Base-by-base conservation (phyloP, 2,888 invertebrate genomes). In the Drosophila aldrichi region DNA sequence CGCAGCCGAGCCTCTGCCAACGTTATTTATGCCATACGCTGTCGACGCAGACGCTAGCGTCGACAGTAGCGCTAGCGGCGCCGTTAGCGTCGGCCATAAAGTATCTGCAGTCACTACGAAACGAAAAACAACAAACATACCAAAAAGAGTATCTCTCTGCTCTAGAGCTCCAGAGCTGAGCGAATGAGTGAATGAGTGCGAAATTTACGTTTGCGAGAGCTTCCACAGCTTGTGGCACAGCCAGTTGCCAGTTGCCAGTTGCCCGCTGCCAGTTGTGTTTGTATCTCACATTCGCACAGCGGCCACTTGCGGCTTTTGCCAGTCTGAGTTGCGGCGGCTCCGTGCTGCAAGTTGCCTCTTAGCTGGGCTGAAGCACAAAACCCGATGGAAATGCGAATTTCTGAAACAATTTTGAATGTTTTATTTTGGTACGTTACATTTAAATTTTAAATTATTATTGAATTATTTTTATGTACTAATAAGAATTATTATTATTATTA, bases 81-180 rank as follows among this genome's bases (percentile, higher is more conserved):
- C 44, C 55, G 67, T 14, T 29, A 49, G 48, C 81, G 63, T 54
- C 43, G 70, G 38, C 69, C 83, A 84, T 88, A 84, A 84, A 84
- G 83, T 88, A 84, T 84, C 77, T 86, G 74, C 81, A 72, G 74
- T 74, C 81, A 68, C 58, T 77, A 68, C 69, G 66, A 70, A 51
- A 43, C 66, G 46, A 38, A 74, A 48, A 58, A 36, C 44, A 63
- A 34, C 38, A 67, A 25, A 40, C 54, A 54, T 12, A 54, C 55
- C 51, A 54, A 54, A 12, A 48, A 66, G 58, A 65, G 67, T 77
- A 75, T 76, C 71, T 68, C n/a, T 79, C 67, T 77, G 80, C 80
- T 61, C 36, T 51, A 46, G 51, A 43, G 67, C 20, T 51, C 20
- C 56, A 7, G 43, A 61, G 54, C 20, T 52, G 70, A 72, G 59